phyloP scores from a whole-genome alignment of 2,797 vertebrate genomes.

The Lacerta bilineata region DNA sequence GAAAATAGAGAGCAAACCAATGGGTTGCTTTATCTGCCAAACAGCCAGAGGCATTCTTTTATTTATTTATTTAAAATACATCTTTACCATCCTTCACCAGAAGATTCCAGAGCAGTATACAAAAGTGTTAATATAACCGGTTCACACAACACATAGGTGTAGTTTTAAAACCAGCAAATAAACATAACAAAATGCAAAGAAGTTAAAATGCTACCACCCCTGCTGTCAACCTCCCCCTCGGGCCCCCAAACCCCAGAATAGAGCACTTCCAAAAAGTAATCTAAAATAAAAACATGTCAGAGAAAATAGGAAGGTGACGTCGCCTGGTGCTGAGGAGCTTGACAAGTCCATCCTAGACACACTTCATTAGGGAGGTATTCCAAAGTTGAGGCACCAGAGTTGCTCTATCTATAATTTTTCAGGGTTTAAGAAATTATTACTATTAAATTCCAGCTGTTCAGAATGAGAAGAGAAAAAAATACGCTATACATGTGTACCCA shows the following conservation, averaged over 20 bases:
- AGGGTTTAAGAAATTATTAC: conserved; percentile 61
- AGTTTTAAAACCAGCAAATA: background rate
- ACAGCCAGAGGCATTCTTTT: conserved; percentile 32
- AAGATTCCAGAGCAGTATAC: background rate
- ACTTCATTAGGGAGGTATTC: too few relatives aligned
- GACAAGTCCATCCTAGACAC: too few relatives aligned
- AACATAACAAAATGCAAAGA: background rate
- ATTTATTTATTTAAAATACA: background rate
- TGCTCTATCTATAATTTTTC: conserved; percentile 40
- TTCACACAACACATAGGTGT: background rate
- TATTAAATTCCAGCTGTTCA: conserved; percentile 60
- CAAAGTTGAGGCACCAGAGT: background rate
- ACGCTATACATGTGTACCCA: background rate
- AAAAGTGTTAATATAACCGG: background rate
- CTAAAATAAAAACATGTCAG: background rate
- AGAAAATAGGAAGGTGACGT: too few relatives aligned
- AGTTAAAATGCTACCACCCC: too few relatives aligned
- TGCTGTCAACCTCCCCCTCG: too few relatives aligned
- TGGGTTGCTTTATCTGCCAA: conserved; percentile 61
- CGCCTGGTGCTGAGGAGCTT: too few relatives aligned
- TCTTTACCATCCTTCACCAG: background rate
- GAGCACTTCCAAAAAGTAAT: background rate
- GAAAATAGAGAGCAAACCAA: conserved; percentile 66
- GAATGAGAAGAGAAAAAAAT: conserved; percentile 48
- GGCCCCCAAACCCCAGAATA: background rate